These are phyloP conservation scores for Prolemur simus DNA, from an alignment of 2,113 vertebrate species.

Conservation along the genomic window DNA sequence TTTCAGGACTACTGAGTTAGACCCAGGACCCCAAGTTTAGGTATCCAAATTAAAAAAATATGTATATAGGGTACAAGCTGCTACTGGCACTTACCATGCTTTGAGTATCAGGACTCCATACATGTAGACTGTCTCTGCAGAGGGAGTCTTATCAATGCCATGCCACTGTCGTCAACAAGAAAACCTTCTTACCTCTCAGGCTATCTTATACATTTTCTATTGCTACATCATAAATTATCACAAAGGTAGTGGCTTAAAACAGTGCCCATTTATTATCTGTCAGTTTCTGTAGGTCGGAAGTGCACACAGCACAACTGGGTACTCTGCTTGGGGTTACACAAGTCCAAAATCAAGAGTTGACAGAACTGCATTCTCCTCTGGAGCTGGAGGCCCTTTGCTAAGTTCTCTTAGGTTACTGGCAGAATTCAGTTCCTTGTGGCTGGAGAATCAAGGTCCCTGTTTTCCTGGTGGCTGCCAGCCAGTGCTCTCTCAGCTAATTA, in stretches of 20 bases:
- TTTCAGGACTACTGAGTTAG: background rate
- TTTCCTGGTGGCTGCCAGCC: background rate
- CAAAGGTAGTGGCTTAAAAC: background rate
- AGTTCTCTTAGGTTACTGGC: background rate
- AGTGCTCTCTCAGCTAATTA: background rate
- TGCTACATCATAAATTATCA: background rate
- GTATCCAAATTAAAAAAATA: background rate
- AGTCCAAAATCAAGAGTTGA: background rate
- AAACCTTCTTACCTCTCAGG: background rate
- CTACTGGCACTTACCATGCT: no score
- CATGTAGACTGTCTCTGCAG: background rate
- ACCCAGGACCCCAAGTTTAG: background rate
- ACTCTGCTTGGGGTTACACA: background rate
- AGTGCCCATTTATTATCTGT: background rate
- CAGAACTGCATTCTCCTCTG: background rate
- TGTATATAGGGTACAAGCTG: background rate
- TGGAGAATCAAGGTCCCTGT: background rate
- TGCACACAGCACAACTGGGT: background rate
- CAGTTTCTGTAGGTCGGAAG: background rate
- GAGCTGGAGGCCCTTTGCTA: background rate
- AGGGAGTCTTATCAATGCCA: background rate
- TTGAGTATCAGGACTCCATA: rapidly evolving
- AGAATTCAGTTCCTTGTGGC: background rate
- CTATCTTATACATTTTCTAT: background rate
- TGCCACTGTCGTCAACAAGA: background rate